phyloP scores from a whole-genome alignment of 2,797 vertebrate species.

The Paguma larvata region DNA sequence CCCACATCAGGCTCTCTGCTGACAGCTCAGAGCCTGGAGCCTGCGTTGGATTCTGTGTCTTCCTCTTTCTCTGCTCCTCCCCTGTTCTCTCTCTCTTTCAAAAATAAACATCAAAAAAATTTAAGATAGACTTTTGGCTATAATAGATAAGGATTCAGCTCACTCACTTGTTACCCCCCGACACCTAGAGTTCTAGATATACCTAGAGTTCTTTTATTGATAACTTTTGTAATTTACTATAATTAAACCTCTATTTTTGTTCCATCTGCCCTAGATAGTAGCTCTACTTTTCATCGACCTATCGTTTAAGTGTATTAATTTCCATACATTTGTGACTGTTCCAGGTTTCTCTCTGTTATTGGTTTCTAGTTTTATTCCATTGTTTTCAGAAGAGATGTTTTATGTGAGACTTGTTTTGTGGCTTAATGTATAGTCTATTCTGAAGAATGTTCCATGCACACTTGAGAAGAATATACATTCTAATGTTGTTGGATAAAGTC shows the following conservation, averaged over 20 bases:
- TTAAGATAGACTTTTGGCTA: neutral
- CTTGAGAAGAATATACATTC: neutral
- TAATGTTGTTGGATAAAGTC: neutral
- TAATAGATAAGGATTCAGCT: neutral
- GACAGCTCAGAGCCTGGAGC: too few species aligned
- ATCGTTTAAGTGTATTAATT: neutral
- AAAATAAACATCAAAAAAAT: neutral
- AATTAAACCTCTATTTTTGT: neutral
- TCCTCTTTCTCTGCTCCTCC: too few species aligned
- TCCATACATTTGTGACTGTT: neutral
- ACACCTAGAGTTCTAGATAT: neutral
- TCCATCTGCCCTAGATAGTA: neutral
- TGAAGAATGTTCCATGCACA: neutral
- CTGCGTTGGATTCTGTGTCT: too few species aligned
- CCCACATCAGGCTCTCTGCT: too few species aligned
- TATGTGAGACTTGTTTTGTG: conserved; percentile 14
- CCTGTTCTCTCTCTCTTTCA: too few species aligned
- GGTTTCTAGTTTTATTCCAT: neutral
- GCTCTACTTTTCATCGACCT: neutral
- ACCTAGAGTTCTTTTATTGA: neutral
- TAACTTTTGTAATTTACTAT: neutral
- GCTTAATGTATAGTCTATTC: neutral
- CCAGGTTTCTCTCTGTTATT: neutral
- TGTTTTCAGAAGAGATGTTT: neutral
- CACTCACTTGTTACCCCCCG: neutral